Evolutionary conservation across 2,888 invertebrate species (phyloP).

Genomic region (Crepidodera aurea): DNA sequence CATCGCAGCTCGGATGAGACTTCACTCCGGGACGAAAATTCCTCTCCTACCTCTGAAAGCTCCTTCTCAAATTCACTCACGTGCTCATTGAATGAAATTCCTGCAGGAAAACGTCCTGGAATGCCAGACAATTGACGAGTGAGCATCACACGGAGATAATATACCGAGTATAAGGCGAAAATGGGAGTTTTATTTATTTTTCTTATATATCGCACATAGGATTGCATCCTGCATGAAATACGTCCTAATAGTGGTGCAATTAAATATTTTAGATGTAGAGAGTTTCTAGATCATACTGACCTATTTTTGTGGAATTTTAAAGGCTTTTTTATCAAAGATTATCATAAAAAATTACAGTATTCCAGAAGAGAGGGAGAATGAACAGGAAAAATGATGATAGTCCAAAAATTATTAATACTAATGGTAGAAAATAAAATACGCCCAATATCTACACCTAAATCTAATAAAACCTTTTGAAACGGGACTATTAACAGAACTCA

Average conservation of each 20-base stretch:
- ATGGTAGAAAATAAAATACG: too few relatives aligned
- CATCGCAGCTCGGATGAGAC: conserved; percentile 10
- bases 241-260: background rate
- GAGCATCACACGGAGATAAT: conserved; percentile 33
- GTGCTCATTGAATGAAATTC: conserved; percentile 51
- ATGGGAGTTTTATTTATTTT: conserved; percentile 7
- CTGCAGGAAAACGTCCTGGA: conserved; percentile 37
- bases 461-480: too few relatives aligned
- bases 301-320: too few relatives aligned
- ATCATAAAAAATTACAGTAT: too few relatives aligned
- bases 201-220: background rate
- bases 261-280: too few relatives aligned
- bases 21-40: conserved; percentile 46
- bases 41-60: conserved; percentile 46
- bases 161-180: conserved; percentile 10
- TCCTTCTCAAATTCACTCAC: conserved; percentile 53
- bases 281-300: too few relatives aligned
- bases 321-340: too few relatives aligned
- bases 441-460: too few relatives aligned
- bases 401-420: too few relatives aligned
- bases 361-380: too few relatives aligned
- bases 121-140: conserved; percentile 48
- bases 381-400: too few relatives aligned
- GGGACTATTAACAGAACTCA: too few relatives aligned
- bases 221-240: background rate